Evolutionary conservation across 2,888 invertebrate genomes (phyloP).

Genomic region (Ophion ellenae): DNA sequence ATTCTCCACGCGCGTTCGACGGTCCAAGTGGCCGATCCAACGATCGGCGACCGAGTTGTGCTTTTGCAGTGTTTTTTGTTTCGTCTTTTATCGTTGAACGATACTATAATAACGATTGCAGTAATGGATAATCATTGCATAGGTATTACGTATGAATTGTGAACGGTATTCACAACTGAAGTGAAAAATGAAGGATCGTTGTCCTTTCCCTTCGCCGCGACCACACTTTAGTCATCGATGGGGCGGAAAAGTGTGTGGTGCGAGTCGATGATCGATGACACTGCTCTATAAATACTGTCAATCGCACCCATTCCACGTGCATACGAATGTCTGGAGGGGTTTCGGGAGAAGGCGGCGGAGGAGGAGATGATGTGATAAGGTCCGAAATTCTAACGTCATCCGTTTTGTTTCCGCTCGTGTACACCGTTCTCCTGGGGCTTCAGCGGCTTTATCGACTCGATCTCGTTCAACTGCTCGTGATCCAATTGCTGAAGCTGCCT

Average conservation of each 20-base stretch:
- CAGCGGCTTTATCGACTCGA: slow-evolving; percentile 76
- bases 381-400: slow-evolving; percentile 72
- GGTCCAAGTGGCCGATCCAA: slow-evolving; percentile 35
- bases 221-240: background rate
- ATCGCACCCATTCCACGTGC: slow-evolving; percentile 57
- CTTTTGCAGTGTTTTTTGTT: slow-evolving; percentile 9
- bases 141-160: slow-evolving; percentile 55
- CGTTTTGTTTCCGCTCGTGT: slow-evolving; percentile 78
- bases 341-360: background rate
- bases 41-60: slow-evolving; percentile 40
- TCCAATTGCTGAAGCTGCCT: slow-evolving; percentile 71
- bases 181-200: background rate
- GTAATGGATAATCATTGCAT: slow-evolving; percentile 38
- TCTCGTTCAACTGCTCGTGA: slow-evolving; percentile 74
- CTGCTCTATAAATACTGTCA: slow-evolving; percentile 66
- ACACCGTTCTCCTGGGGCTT: slow-evolving; percentile 79
- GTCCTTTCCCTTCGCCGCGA: background rate
- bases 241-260: background rate
- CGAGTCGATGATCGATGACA: slow-evolving; percentile 56
- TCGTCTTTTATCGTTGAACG: slow-evolving; percentile 46
- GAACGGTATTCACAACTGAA: slow-evolving; percentile 15
- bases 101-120: slow-evolving; percentile 52
- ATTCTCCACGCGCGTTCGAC: background rate
- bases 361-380: background rate
- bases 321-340: slow-evolving; percentile 35